Evolutionary conservation across 2,888 invertebrate species (phyloP), one percentile per base, ranked within the genome.

Genomic region (Leptinotarsa tumamoca): DNA sequence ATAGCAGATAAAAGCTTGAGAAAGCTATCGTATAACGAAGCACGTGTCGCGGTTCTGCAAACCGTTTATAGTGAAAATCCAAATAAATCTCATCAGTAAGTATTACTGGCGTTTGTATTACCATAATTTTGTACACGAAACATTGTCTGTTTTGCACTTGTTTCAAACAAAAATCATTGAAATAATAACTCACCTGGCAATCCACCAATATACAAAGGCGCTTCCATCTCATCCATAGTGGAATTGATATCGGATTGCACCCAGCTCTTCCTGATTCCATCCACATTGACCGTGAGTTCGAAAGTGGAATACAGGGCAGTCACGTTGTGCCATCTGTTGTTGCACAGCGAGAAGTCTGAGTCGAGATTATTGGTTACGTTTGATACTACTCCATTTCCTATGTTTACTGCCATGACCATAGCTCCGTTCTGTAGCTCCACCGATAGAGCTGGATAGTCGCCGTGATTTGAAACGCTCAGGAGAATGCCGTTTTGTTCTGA

Each of bases 301-400:
- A 93, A 93, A 70, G 92, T 92, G 67, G 93, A 92, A 83, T 94
- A 95, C 43, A 93, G 91, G 1, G 94, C 96, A 67, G 92, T 92
- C 72, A 97, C 93, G 73, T 90, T 91, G 88, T 97, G 98, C 98
- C 98, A 98, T 82, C 92, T 91, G 85, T 95, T 95, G 89, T 96
- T 95, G 89, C 98, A 98, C 71, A 95, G 90, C 13, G 93, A 90
- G 85, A 91, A 93, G 78, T 92, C 91, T 70, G 91, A 91, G 56
- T 91, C 89, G 74, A 94, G 90, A 71, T 90, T 89, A 79, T 93
- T 93, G 81, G 92, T 92, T 0, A 94, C 93, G 69, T 91, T 91
- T 80, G 94, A 91, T 0, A 92, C 91, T 79, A 91, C 89, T 61
- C 92, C 91, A 83, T 92, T 92, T 4, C 94, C 93, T 80, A 92